Evolutionary conservation across 2,113 vertebrate species (phyloP).

Genomic region (Lichenostomus cassidix): DNA sequence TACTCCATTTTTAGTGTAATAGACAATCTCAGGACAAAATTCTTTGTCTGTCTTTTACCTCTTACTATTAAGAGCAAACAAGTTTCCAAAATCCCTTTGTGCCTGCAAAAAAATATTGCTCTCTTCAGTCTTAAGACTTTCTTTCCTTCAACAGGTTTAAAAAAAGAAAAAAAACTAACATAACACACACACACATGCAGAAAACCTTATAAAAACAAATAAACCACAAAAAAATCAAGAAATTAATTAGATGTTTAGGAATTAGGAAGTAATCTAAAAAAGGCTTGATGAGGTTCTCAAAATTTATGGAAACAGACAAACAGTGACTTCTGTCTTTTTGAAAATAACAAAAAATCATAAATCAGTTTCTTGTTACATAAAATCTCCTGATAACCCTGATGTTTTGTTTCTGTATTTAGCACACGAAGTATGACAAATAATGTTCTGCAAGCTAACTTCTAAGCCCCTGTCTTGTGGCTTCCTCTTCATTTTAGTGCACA

Average conservation of each 20-base stretch:
- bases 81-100: background rate
- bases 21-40: background rate
- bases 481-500: background rate
- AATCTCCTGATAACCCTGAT: background rate
- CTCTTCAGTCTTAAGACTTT: background rate
- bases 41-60: background rate
- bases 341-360: background rate
- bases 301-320: background rate
- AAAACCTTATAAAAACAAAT: fast-evolving
- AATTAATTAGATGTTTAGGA: background rate
- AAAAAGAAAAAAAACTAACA: background rate
- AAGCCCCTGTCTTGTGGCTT: background rate
- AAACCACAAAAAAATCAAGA: background rate
- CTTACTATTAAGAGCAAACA: background rate
- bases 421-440: background rate
- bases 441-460: background rate
- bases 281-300: background rate
- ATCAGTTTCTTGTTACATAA: background rate
- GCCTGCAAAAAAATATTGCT: background rate
- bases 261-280: background rate
- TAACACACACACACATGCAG: too few species aligned
- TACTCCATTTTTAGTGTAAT: background rate
- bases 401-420: background rate
- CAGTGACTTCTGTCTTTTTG: background rate
- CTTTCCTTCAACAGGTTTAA: background rate